Percentiles rank a stretch among this genome's conserved stretches.
phyloP scores from a whole-genome alignment of 2,888 invertebrate species.

The Agonopterix subpropinquella region DNA sequence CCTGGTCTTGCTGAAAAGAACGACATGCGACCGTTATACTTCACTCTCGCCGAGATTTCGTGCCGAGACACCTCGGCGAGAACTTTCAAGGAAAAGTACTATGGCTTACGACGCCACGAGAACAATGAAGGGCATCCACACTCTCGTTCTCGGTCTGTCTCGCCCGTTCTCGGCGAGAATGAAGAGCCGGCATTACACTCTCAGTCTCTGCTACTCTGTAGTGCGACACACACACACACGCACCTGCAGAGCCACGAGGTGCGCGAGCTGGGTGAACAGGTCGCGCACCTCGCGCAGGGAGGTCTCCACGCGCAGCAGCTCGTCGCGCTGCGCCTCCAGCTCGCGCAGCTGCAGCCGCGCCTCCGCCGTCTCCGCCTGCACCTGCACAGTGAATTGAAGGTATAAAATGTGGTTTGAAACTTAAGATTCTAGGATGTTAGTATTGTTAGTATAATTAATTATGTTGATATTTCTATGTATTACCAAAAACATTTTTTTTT shows the following conservation, averaged over 20 bases:
- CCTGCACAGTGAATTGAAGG: constrained; percentile 74
- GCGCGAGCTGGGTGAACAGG: constrained; percentile 89
- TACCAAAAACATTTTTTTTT: too few species aligned
- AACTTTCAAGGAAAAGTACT: too few species aligned
- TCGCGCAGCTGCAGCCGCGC: constrained; percentile 85
- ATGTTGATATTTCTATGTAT: too few species aligned
- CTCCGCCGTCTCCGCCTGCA: constrained; percentile 86
- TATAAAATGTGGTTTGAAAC: too few species aligned
- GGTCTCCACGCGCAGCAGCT: constrained; percentile 87
- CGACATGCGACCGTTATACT: neutral
- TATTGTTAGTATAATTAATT: too few species aligned
- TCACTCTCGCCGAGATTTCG: neutral
- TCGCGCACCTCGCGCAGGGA: constrained; percentile 86
- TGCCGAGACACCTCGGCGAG: neutral
- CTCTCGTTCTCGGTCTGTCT: too few species aligned
- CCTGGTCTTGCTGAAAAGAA: constrained; percentile 76
- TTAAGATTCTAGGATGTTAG: too few species aligned
- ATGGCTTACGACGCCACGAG: too few species aligned
- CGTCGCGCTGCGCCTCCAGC: constrained; percentile 87
- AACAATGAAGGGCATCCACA: too few species aligned
- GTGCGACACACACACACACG: too few species aligned
- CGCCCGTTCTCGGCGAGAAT: too few species aligned
- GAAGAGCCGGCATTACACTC: too few species aligned
- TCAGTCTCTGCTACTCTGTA: neutral
- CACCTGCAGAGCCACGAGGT: constrained; percentile 84